phyloP scores from a whole-genome alignment of 2,113 vertebrate species.

The Seriola quinqueradiata region DNA sequence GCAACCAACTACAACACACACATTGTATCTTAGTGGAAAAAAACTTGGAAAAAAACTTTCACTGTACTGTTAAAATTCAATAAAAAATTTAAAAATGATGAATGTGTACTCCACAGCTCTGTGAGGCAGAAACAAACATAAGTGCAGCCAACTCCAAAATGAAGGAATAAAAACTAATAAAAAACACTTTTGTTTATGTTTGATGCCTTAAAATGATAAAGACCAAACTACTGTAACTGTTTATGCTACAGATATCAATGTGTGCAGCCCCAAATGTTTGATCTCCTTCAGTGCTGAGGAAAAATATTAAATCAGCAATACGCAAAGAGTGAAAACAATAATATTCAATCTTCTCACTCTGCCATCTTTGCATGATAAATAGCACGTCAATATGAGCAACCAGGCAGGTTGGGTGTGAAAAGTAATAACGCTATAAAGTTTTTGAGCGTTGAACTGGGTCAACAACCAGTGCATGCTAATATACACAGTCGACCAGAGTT shows the following conservation, averaged over 20 bases:
- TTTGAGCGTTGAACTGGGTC: conserved; percentile 25
- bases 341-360: conserved; percentile 12
- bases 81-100: conserved; percentile 18
- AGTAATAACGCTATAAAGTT: conserved; percentile 14
- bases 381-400: conserved; percentile 3
- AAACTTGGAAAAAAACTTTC: background rate
- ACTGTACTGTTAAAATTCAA: conserved; percentile 8
- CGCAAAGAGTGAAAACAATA: conserved; percentile 38
- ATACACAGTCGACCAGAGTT: conserved; percentile 19
- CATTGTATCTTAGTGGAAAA: background rate
- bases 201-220: conserved; percentile 29
- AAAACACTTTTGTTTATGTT: conserved; percentile 34
- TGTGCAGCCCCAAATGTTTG: background rate
- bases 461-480: conserved; percentile 11
- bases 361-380: conserved; percentile 39
- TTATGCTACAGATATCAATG: conserved; percentile 3
- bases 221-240: conserved; percentile 12
- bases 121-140: background rate
- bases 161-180: conserved; percentile 30
- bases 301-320: conserved; percentile 46
- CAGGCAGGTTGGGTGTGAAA: background rate
- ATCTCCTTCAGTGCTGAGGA: background rate
- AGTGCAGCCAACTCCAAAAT: conserved; percentile 14
- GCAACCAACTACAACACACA: background rate
- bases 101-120: conserved; percentile 3